Evolutionary conservation across 2,888 invertebrate genomes (phyloP), one percentile per base, ranked within the genome.

Genomic region (Archips xylosteana): DNA sequence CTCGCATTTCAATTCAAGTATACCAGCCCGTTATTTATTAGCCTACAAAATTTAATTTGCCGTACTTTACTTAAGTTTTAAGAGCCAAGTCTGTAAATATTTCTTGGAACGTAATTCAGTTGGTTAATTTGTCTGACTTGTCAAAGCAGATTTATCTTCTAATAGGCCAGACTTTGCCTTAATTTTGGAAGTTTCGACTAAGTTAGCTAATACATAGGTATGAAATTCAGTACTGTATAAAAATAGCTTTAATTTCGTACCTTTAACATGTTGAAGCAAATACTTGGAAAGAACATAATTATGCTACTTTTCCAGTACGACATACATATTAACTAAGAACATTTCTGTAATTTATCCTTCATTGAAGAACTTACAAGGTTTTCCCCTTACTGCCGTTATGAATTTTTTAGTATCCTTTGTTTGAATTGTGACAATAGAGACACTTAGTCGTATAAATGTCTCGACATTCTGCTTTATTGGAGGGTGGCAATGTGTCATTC

Each of bases 361-460:
- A 15, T 9, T 34, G 47, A n/a, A 47, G 13, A 66, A 71, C 15
- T 51, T 36, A 63, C 57, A 23, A 13, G 73, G 71, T 54, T 72
- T 72, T 75, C 69, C 66, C 71, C 71, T 70, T 71, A 70, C 71
- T 77, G 77, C 4, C n/a, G 78, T 77, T 80, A 77, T 85, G 83
- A 84, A 85, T 86, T 82, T 81, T 81, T 82, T 71, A 80, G 70
- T 59, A 71, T 60, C 39, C 71, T 73, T 61, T 67, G 61, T 70
- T 75, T 61, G 67, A 74, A 75, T 73, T 76, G 74, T 76, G 67
- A 75, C 75, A 61, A 51, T 23, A 36, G 39, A 75, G 75, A 76
- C 78, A 77, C 75, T 82, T 77, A 12, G 80, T 78, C 77, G 73
- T 80, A 81, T 77, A 79, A 80, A 81, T 80, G 80, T 77, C 75